phyloP scores from a whole-genome alignment of 64 coral and sea anemone genomes.

The Pocillopora verrucosa region DNA sequence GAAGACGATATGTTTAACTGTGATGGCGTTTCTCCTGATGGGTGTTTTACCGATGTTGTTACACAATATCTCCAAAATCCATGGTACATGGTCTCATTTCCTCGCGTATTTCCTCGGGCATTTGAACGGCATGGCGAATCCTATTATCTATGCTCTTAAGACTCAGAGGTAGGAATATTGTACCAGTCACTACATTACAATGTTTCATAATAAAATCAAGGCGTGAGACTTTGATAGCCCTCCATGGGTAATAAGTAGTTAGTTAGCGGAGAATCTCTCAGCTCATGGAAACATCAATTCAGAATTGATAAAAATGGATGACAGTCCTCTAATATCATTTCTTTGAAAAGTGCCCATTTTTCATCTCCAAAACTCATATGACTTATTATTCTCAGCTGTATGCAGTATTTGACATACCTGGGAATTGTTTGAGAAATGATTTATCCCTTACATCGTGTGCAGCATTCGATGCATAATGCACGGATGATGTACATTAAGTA shows the following conservation, averaged over 20 bases:
- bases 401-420: no score
- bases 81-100: slow-evolving; percentile 64
- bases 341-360: no score
- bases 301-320: no score
- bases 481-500: neutral
- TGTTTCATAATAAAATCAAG: neutral
- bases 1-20: slow-evolving; percentile 69
- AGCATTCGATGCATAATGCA: neutral
- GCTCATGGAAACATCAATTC: no score
- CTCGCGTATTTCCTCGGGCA: slow-evolving; percentile 61
- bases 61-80: slow-evolving; percentile 57
- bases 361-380: no score
- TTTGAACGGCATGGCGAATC: slow-evolving; percentile 70
- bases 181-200: neutral
- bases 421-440: no score
- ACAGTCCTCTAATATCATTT: no score
- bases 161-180: slow-evolving; percentile 7
- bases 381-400: no score
- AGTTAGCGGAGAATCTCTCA: neutral
- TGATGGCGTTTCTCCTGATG: slow-evolving; percentile 54
- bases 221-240: neutral
- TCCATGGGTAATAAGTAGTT: neutral
- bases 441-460: neutral
- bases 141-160: slow-evolving; percentile 61
- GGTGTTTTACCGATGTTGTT: slow-evolving; percentile 59